Evolutionary conservation across 1,140 invertebrate genomes (phyloP).

Genomic region (Megalonaias nervosa): DNA sequence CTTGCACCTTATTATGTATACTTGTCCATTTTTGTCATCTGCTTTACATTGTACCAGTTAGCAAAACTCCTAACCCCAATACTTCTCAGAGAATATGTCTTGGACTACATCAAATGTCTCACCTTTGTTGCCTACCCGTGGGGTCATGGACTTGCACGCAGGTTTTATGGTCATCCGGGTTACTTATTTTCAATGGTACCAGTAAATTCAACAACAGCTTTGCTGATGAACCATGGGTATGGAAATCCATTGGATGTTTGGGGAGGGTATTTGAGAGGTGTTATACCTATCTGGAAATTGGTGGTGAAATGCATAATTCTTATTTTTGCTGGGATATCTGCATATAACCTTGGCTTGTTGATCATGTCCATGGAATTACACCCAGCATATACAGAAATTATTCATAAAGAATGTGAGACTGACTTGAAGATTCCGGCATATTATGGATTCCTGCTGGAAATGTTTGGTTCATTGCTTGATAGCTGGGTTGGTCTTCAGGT

Average conservation of each 20-base stretch:
- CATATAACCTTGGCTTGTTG: constrained; percentile 25
- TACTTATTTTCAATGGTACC: constrained; percentile 27
- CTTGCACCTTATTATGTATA: constrained; percentile 23
- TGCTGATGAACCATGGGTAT: constrained; percentile 4
- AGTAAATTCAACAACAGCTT: constrained; percentile 2
- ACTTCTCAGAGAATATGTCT: not conserved
- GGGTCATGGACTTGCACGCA: constrained; percentile 33
- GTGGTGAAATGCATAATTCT: constrained; percentile 14
- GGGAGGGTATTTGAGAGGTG: constrained; percentile 17
- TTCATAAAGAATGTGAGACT: constrained; percentile 11
- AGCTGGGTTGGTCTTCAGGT: constrained; percentile 18
- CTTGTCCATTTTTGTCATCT: constrained; percentile 19
- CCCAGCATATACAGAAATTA: constrained; percentile 13
- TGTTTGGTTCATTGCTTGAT: constrained; percentile 14
- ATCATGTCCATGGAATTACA: constrained; percentile 20
- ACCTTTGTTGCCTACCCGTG: constrained; percentile 20
- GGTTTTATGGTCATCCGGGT: constrained; percentile 19
- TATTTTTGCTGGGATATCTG: constrained; percentile 24
- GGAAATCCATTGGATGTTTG: constrained; percentile 26
- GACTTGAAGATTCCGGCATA: constrained; percentile 24
- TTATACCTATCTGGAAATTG: constrained; percentile 26
- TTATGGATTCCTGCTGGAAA: constrained; percentile 24
- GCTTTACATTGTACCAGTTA: constrained; percentile 5
- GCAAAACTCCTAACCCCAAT: constrained; percentile 16
- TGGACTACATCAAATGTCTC: constrained; percentile 27